These are phyloP conservation scores for Peromyscus nudipes DNA, from an alignment of 2,797 vertebrate genomes.

Conservation along the genomic window DNA sequence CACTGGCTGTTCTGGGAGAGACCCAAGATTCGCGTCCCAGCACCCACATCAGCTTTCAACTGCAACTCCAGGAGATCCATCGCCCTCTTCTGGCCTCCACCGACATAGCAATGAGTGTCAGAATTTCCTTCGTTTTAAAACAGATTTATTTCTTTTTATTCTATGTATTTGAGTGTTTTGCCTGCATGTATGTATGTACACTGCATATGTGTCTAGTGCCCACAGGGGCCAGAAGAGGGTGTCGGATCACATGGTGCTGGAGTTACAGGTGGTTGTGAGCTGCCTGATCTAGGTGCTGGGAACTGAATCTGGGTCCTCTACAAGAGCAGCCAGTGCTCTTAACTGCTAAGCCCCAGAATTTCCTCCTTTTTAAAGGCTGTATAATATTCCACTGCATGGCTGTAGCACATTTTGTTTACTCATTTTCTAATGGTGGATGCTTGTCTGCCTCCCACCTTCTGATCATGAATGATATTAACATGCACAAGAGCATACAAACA, in stretches of 20 bases:
- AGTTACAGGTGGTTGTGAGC: not conserved
- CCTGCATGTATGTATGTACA: not conserved
- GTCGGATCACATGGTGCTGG: not conserved
- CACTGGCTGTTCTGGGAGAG: not conserved
- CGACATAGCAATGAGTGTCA: not conserved
- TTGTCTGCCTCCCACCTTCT: not conserved
- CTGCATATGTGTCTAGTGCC: not conserved
- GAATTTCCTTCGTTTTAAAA: not conserved
- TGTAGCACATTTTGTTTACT: not conserved
- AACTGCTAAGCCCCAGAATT: not conserved
- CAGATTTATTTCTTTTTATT: not conserved
- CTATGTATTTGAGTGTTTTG: not conserved
- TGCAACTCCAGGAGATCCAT: not conserved
- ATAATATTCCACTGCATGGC: not conserved
- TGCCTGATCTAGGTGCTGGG: not conserved
- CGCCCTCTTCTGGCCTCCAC: not conserved
- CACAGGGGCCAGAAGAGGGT: not conserved
- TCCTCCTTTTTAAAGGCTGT: constrained; percentile 1
- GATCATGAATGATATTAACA: not conserved
- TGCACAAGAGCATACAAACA: not conserved
- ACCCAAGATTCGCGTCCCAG: not conserved
- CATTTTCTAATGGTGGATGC: not conserved
- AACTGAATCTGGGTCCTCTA: not conserved
- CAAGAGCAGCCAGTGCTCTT: not conserved
- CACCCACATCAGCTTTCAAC: not conserved